These are phyloP conservation scores for Chymomyza amoena DNA, from an alignment of 2,888 invertebrate genomes.

Conservation along the genomic window DNA sequence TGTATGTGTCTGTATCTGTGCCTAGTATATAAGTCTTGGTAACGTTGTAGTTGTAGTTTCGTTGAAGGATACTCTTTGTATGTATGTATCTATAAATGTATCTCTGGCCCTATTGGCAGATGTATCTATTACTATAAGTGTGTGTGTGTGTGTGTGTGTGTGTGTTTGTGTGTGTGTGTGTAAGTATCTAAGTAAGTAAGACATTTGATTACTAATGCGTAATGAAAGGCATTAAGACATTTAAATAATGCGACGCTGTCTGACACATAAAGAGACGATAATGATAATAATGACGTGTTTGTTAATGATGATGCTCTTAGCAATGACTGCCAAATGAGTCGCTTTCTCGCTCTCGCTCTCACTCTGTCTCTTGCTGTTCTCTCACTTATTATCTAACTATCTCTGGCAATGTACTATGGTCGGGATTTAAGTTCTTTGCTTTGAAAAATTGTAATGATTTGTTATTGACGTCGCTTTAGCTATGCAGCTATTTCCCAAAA, in stretches of 20 bases:
- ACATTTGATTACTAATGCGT: neutral
- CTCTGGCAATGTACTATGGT: neutral
- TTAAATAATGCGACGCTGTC: neutral
- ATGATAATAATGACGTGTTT: neutral
- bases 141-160: neutral
- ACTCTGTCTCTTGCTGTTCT: neutral
- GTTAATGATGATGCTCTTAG: neutral
- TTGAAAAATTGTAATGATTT: too few relatives aligned
- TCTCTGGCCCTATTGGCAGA: too few relatives aligned
- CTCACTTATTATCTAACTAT: too few relatives aligned
- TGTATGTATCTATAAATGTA: neutral
- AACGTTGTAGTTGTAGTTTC: neutral
- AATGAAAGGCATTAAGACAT: neutral
- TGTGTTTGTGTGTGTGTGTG: neutral
- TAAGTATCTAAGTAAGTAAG: neutral
- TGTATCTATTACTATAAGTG: too few relatives aligned
- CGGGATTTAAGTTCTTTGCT: too few relatives aligned
- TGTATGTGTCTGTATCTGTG: too few relatives aligned
- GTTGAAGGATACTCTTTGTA: neutral
- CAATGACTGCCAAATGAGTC: neutral
- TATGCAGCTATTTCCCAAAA: too few relatives aligned
- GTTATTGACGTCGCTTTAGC: too few relatives aligned
- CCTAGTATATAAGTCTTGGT: neutral
- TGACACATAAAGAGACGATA: neutral
- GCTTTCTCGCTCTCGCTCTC: neutral